Base-by-base conservation (phyloP, 2,797 vertebrate genomes). In the Lutjanus campechanus region DNA sequence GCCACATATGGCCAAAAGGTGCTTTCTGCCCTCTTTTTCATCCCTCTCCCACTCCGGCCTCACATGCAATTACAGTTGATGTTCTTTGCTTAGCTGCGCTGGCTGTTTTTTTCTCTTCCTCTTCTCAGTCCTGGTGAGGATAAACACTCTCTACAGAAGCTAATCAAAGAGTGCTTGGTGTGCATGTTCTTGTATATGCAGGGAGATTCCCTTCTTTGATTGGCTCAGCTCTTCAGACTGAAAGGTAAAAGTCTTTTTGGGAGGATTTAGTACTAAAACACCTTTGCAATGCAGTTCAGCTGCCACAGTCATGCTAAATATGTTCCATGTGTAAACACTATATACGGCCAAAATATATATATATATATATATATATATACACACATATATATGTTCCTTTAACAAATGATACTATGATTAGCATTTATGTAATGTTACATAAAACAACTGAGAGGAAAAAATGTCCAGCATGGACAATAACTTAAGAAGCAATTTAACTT, bases 1-100 rank as follows among this genome's bases (percentile, higher is more conserved):
- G 63, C 62, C 81, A 67, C 77, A 81, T 70, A 82, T 17, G 82
- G 20, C 71, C 59, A 67, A 84, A 89, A 91, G 76, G 70, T 83
- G 85, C 77, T 86, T 76, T 80, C 76, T 82, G 25, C 29, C 56
- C 49, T 81, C 8, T 64, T 70, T 86, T 80, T 63, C 16, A 44
- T 63, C 16, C 53, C 19, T 54, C 64, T 62, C 15, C 41, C 46
- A 15, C 11, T 71, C 36, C 25, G 50, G 49, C 58, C 69, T 81
- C 44, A 59, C 58, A 55, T 66, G 53, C 62, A 65, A 60, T 63
- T 73, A 58, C 44, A 73, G 71, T 47, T 73, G 36, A 73, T 75
- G 65, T 25, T 70, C 66, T 76, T 83, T 60, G 68, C 78, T 72
- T 63, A 61, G 49, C 55, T 78, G 62, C 47, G 59, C 19, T 20